Base-by-base conservation (phyloP, 2,888 invertebrate genomes). In the Nemurella pictetii region DNA sequence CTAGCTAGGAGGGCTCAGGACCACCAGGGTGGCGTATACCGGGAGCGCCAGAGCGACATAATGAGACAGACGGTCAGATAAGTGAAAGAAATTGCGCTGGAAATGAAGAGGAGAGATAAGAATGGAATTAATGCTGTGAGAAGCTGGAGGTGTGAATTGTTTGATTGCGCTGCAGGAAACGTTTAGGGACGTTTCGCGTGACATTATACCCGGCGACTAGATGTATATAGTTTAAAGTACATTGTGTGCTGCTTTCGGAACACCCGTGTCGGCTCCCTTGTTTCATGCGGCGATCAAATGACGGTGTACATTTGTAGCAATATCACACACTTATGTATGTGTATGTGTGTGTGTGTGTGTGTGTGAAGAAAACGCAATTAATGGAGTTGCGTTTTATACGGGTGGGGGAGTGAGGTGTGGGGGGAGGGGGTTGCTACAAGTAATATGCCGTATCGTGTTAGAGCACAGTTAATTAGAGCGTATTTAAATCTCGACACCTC, bases 401-500 rank as follows among this genome's bases (percentile, higher is more conserved):
- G n/a, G n/a, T n/a, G n/a, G 20, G 30, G 78, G 30, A 29, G 12
- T 25, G 55, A 55, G 55, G 12, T n/a, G 20, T 20, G 78, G 30
- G n/a, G 12, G 9, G 55, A 55, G 55, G 12, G 9, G 55, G 55
- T 29, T 78, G 78, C 28, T 78, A 15, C 78, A 78, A 78, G 30
- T 55, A 55, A 55, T 30, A 29, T 27, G 29, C 55, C 82, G 15
- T 85, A 80, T 84, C 85, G 85, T 85, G 85, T 26, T 81, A 3
- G 12, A 28, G 1, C 35, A 4, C 72, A 26, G 73, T 85, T 83
- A 85, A 85, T 85, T 85, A 84, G 30, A 82, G 3, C 4, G 74
- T 84, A 32, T 85, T 85, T 84, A 85, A 85, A 73, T 85, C 80
- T 74, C 35, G 84, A 81, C 85, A 85, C 85, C 85, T 83, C 75